Evolutionary conservation across 2,797 vertebrate genomes (phyloP), one percentile per base, ranked within the genome.

Genomic region (Acanthurus lineatus): DNA sequence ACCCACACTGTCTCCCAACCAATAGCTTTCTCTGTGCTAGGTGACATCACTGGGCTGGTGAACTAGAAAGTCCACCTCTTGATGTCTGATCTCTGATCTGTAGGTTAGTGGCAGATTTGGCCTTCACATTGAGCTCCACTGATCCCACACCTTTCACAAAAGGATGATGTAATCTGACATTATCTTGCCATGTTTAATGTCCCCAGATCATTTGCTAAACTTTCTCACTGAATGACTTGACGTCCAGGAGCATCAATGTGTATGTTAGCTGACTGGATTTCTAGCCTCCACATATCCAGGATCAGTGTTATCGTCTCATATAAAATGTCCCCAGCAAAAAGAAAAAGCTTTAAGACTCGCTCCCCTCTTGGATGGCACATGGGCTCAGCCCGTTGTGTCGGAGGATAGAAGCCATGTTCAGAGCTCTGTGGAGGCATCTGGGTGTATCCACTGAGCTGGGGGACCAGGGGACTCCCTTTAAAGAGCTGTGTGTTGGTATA

Each of bases 401-500:
- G 56, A 84, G 67, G 53, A 69, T 65, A 59, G 84, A 77, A 48
- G 91, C 83, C 86, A 89, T 91, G 82, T 64, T 85, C 85, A 88
- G 81, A 81, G 78, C 71, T 81, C 59, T 83, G 77, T 88, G 72
- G 76, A 79, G 74, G 88, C 76, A 85, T 90, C 76, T 81, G 89
- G 81, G 84, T 89, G 86, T 90, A 89, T 88, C 88, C 87, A 84
- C 80, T 82, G 81, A 83, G 81, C 60, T 84, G 83, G 83, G 86
- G 82, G 70, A 88, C 89, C 85, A 87, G 84, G 81, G 88, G 86
- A 90, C 84, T 93, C 89, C 92, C 92, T 94, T 94, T 94, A 94
- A 94, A 94, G 90, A 90, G 82, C 81, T 80, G 89, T 62, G 86
- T 93, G 94, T 94, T 95, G 85, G 86, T 92, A 92, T 92, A 94